These are phyloP conservation scores for Ophonus ardosiacus DNA, from an alignment of 2,888 invertebrate species.

Conservation along the genomic window DNA sequence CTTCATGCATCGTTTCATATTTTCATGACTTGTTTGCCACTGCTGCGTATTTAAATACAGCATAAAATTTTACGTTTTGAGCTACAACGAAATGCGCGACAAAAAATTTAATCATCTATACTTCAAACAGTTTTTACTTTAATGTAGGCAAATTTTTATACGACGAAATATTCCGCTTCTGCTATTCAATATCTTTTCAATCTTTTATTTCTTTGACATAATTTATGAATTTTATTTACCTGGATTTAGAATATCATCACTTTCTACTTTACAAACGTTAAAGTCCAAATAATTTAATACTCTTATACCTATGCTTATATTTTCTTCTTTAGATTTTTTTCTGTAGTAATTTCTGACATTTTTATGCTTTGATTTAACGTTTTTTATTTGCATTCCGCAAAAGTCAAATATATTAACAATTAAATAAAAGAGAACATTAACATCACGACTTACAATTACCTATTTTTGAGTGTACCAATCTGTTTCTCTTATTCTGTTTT, in stretches of 20 bases:
- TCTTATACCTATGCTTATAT: no score
- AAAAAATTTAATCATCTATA: slow-evolving; percentile 38
- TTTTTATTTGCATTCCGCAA: no score
- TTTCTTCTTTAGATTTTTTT: no score
- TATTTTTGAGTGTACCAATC: no score
- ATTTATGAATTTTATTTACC: slow-evolving; percentile 1
- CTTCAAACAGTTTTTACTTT: slow-evolving; percentile 32
- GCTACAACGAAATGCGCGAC: slow-evolving; percentile 4
- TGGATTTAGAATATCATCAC: neutral
- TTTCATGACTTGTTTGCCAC: slow-evolving; percentile 35
- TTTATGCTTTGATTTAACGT: no score
- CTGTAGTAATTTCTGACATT: no score
- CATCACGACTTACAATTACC: no score
- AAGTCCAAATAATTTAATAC: no score
- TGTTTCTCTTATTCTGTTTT: no score
- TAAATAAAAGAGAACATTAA: no score
- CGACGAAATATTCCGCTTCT: neutral
- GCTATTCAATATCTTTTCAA: slow-evolving; percentile 13
- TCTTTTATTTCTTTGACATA: neutral
- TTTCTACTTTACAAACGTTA: neutral
- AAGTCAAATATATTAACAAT: no score
- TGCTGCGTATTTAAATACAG: slow-evolving; percentile 29
- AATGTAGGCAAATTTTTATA: slow-evolving; percentile 24
- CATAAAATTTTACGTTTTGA: slow-evolving; percentile 43
- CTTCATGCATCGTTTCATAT: slow-evolving; percentile 14